Evolutionary conservation across 2,113 vertebrate genomes (phyloP).

Genomic region (Columba janthina): DNA sequence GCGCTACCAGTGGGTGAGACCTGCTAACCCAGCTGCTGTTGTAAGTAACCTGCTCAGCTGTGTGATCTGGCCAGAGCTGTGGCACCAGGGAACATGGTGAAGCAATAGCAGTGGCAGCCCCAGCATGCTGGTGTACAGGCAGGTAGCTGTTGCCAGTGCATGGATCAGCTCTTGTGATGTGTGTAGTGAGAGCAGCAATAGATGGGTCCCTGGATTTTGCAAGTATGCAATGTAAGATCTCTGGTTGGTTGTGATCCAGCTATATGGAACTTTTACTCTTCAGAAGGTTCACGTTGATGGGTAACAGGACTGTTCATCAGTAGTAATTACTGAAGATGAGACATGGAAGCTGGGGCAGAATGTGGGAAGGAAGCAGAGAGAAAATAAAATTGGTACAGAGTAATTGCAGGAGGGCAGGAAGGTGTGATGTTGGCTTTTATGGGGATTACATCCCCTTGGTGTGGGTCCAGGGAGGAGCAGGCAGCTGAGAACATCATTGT

Average conservation of each 20-base stretch:
- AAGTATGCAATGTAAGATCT: background rate
- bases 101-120: background rate
- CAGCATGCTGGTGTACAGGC: background rate
- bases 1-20: background rate
- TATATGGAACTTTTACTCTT: background rate
- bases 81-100: fast-evolving
- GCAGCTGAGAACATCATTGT: background rate
- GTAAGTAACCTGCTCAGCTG: background rate
- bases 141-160: background rate
- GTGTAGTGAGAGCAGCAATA: background rate
- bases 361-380: background rate
- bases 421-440: background rate
- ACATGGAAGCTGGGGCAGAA: background rate
- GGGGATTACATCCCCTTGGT: background rate
- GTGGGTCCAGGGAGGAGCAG: background rate
- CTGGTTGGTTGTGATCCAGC: background rate
- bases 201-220: background rate
- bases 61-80: background rate
- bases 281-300: background rate
- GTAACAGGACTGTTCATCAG: background rate
- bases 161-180: background rate
- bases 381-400: background rate
- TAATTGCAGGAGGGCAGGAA: background rate
- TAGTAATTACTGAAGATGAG: background rate
- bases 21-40: background rate